Conservation (phyloP, 92 coral and sea anemone genomes). For the Scolanthus callimorphus region DNA sequence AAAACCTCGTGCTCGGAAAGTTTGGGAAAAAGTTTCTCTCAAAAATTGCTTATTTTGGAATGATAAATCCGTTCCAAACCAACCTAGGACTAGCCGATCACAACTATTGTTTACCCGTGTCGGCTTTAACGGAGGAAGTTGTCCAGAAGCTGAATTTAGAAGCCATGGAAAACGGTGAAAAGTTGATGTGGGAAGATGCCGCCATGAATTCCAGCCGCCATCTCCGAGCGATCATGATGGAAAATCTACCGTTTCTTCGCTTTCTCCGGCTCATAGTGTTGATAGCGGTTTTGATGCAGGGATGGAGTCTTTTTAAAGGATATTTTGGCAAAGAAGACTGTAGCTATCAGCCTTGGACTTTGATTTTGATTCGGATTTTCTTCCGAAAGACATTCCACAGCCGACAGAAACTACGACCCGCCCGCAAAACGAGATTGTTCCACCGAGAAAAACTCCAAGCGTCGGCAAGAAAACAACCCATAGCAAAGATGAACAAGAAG, state of each 20-base stretch:
- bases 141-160: constrained; percentile 10
- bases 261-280: constrained; percentile 87
- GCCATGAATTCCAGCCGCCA: constrained; percentile 36
- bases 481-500: constrained; percentile 25
- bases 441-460: neutral
- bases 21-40: too few species aligned
- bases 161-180: constrained; percentile 11
- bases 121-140: constrained; percentile 6
- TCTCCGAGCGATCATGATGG: neutral
- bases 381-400: neutral
- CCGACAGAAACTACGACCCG: neutral
- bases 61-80: neutral
- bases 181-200: constrained; percentile 20
- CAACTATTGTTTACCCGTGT: constrained; percentile 56
- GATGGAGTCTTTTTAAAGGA: constrained; percentile 40
- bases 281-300: constrained; percentile 91
- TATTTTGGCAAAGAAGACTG: constrained; percentile 32
- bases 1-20: too few species aligned
- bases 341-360: constrained; percentile 4
- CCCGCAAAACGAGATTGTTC: neutral
- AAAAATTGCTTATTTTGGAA: neutral
- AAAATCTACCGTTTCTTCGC: constrained; percentile 26
- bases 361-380: constrained; percentile 43
- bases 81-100: constrained; percentile 54
- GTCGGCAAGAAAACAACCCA: neutral